Percentiles rank a stretch among this genome's conserved stretches.
phyloP scores from a whole-genome alignment of 2,113 vertebrate genomes.

The Hippocampus comes region DNA sequence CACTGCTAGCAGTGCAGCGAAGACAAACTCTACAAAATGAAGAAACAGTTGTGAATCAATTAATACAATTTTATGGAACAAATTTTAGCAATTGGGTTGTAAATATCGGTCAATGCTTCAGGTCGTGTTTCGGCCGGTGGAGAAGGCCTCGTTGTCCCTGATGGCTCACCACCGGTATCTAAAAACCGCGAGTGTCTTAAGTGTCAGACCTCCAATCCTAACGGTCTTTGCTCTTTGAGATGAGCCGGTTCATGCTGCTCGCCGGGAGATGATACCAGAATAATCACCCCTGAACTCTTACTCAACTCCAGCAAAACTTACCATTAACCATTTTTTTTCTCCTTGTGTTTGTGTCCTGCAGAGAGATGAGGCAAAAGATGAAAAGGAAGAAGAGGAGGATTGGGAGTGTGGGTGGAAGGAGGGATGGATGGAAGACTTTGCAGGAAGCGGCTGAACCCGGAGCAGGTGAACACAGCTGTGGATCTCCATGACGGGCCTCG shows the following conservation, averaged over 20 bases:
- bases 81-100: neutral
- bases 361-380: conserved; percentile 57
- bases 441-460: conserved; percentile 70
- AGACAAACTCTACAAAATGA: neutral
- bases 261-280: conserved; percentile 69
- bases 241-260: conserved; percentile 70
- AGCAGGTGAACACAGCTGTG: conserved; percentile 76
- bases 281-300: conserved; percentile 61
- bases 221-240: conserved; percentile 62
- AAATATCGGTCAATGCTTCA: neutral
- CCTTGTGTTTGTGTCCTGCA: conserved; percentile 69
- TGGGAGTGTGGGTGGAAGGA: conserved; percentile 64
- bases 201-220: conserved; percentile 64
- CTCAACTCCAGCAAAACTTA: conserved; percentile 68
- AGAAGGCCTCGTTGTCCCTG: neutral
- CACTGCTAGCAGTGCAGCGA: neutral
- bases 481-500: conserved; percentile 72
- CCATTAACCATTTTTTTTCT: conserved; percentile 70
- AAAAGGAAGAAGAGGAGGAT: conserved; percentile 59
- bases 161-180: conserved; percentile 50
- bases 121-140: neutral
- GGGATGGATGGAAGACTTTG: conserved; percentile 55
- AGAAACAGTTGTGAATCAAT: neutral
- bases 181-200: conserved; percentile 66
- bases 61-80: neutral